phyloP scores from a whole-genome alignment of 2,888 invertebrate genomes.

The Zaprionus bogoriensis region DNA sequence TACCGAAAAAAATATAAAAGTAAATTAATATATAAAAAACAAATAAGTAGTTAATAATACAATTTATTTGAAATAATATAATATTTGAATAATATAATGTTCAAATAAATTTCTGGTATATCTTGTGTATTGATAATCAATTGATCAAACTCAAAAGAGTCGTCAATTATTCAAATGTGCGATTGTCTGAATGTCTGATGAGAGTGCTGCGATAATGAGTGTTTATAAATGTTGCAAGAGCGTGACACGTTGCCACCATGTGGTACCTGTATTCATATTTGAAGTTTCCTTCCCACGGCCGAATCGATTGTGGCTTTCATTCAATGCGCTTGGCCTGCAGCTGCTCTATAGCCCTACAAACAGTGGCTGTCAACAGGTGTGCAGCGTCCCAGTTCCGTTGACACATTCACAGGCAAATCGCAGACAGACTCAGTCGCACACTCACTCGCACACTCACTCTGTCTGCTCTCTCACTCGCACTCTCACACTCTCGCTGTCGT shows the following conservation, averaged over 20 bases:
- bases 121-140: too few species aligned
- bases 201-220: not conserved
- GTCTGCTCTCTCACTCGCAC: not conserved
- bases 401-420: conserved; percentile 10
- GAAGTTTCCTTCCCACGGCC: conserved; percentile 61
- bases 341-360: conserved; percentile 38
- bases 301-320: conserved; percentile 49
- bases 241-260: not conserved
- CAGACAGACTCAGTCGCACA: not conserved
- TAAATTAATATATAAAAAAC: too few species aligned
- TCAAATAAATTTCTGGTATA: too few species aligned
- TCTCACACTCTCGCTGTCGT: not conserved
- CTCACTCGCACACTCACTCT: conserved; percentile 1
- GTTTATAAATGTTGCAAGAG: not conserved
- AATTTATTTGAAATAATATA: too few species aligned
- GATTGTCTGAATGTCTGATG: too few species aligned
- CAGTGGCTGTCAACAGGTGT: conserved; percentile 65
- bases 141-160: too few species aligned
- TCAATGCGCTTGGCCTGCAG: conserved; percentile 27
- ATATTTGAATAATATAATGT: too few species aligned
- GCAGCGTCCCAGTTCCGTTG: conserved; percentile 46
- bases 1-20: too few species aligned
- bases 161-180: too few species aligned
- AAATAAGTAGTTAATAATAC: too few species aligned
- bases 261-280: conserved; percentile 75